Conservation (phyloP, 2,797 vertebrate species). For the Melanotaenia pygmaea region DNA sequence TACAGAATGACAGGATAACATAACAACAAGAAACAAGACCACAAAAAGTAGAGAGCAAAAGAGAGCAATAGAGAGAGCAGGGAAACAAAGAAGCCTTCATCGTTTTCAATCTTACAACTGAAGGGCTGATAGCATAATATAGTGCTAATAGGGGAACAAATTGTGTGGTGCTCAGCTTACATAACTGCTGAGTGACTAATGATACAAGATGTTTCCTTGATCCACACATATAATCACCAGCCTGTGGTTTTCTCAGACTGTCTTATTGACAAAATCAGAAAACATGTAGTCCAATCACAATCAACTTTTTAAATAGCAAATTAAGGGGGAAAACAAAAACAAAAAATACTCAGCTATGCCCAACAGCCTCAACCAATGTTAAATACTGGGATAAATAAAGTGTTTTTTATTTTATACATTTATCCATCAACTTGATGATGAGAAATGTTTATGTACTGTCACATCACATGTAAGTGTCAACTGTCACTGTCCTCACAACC, state of each 20-base stretch:
- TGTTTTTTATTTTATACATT: background rate
- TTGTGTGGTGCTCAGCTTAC: conserved; percentile 70
- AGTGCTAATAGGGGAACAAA: conserved; percentile 78
- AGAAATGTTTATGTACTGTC: background rate
- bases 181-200: conserved; percentile 78
- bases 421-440: conserved; percentile 1
- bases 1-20: conserved; percentile 18
- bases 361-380: background rate
- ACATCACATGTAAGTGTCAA: conserved; percentile 19
- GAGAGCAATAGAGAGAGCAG: conserved; percentile 18
- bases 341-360: no score
- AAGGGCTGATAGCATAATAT: conserved; percentile 77
- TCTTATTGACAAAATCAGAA: background rate
- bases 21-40: conserved; percentile 26
- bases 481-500: conserved; percentile 31
- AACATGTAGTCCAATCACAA: background rate
- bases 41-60: conserved; percentile 41
- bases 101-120: conserved; percentile 60
- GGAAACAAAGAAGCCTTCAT: conserved; percentile 60
- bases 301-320: background rate
- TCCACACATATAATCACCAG: conserved; percentile 33
- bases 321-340: background rate
- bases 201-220: conserved; percentile 64
- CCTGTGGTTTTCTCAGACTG: conserved; percentile 12
- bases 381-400: background rate